Base-by-base conservation (phyloP, 1,140 invertebrate genomes). In the Heterodera schachtii region DNA sequence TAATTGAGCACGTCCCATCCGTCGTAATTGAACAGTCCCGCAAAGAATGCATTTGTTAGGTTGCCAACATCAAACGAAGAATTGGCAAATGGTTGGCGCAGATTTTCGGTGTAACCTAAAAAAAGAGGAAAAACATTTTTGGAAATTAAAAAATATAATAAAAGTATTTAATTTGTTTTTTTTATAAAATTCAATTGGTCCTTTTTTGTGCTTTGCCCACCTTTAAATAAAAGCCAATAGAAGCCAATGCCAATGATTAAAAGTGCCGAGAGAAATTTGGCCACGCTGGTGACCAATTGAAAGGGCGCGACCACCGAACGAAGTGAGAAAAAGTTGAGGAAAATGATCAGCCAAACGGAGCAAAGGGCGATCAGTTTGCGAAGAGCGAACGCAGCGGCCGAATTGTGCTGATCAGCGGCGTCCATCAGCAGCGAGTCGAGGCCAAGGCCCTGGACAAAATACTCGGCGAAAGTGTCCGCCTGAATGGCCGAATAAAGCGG, bases 271-370 rank as follows among this genome's bases (percentile, higher is more conserved):
- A 87, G 60, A 4, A 89, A 44, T 81, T 88, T 88, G 5, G 84
- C 78, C 9, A 83, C 75, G 7, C 86, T 81, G 11, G 86, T 86
- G 6, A 84, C 52, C 41, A 88, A 73, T 84, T 88, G 87, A 57
- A 88, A 88, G 19, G 83, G 75, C n/a, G 82, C 80, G 49, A 71
- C 87, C 57, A 87, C 67, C 70, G 71, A 82, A 73, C 80, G 79
- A 43, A 88, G 60, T 21, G 87, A 88, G 79, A 89, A 88, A 41
- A 88, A 87, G 70, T 88, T 88, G 19, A 87, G 81, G 66, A 80
- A 84, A 46, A 80, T 71, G 64, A 80, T 71, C 57, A 80, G 46
- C 43, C 57, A 80, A 7, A 77, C 78, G 21, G 67, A 47, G n/a
- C 52, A 11, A 11, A n/a, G 43, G 19, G 67, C 57, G 47, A 78